Percentiles rank a stretch among this genome's conserved stretches.
Evolutionary conservation across 2,113 vertebrate species (phyloP).

Genomic region (Galeopterus variegatus): DNA sequence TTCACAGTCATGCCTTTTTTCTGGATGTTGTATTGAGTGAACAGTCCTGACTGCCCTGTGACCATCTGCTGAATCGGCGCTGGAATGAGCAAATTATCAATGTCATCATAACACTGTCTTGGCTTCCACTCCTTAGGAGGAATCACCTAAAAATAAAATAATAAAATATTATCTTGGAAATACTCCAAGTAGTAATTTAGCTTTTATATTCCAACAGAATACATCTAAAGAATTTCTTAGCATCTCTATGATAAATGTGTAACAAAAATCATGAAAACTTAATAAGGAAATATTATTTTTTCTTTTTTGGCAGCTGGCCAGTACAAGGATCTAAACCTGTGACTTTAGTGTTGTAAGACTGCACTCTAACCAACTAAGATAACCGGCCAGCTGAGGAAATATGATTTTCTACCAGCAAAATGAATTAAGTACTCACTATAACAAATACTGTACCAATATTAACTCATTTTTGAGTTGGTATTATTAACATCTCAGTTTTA

Average conservation of each 20-base stretch:
- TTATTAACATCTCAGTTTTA: conserved; percentile 25
- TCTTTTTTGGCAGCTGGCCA: too few species aligned
- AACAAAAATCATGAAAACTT: background rate
- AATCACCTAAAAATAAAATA: conserved; percentile 89
- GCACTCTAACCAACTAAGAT: too few species aligned
- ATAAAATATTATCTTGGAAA: conserved; percentile 55
- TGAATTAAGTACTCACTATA: background rate
- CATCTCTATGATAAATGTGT: conserved; percentile 8
- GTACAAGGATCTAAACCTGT: too few species aligned
- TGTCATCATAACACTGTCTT: conserved; percentile 90
- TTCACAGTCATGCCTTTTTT: conserved; percentile 92
- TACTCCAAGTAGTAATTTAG: conserved; percentile 51
- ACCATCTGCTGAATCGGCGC: conserved; percentile 92
- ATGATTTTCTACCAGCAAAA: conserved; percentile 40
- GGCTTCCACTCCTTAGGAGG: conserved; percentile 92
- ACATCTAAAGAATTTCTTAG: conserved; percentile 43
- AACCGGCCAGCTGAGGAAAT: background rate
- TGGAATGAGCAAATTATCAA: conserved; percentile 91
- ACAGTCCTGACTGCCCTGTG: conserved; percentile 90
- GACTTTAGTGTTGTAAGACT: too few species aligned
- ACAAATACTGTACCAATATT: background rate
- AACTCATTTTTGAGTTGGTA: conserved; percentile 37
- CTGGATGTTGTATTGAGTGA: conserved; percentile 91
- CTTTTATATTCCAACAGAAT: conserved; percentile 10
- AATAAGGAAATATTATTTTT: conserved; percentile 12